Base-by-base conservation (phyloP, 2,888 invertebrate species). In the Plebejus argus region DNA sequence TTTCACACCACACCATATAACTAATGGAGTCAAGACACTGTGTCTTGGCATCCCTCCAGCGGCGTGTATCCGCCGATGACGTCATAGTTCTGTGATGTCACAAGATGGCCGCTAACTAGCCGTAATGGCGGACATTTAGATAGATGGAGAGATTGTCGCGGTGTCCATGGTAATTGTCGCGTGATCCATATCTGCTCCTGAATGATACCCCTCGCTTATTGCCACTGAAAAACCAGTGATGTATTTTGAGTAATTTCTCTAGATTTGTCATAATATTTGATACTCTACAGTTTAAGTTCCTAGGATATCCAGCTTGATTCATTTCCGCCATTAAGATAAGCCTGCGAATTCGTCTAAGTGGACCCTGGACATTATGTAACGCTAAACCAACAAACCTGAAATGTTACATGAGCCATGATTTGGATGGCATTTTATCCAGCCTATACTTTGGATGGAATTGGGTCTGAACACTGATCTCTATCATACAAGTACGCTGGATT, bases 71-170 rank as follows among this genome's bases (percentile, higher is more conserved):
- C 61, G 61, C 61, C 12, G 28, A 66, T 20, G 66, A 33, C 66
- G 66, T 33, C 66, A 66, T 23, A 66, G 66, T 28, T 3, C 20
- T 12, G 66, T 61, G 61, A 61, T 23, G 12, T 61, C 61, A 61
- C 66, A 66, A 66, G 66, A 66, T 66, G 66, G 66, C 66, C 66
- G 33, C 66, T 66, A 66, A 66, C 28, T 33, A 66, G 28, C 28
- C 28, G 28, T 28, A 66, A 66, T 66, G 28, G 18, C 28, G 28
- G 66, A 66, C 28, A 33, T 66, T 66, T 23, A 61, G 23, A 23
- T 23, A 23, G 12, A 23, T 23, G 61, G 23, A 61, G 12, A 61
- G 23, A 61, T 61, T 23, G 61, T 23, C 61, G 61, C 61, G 61
- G 61, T 61, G 61, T 23, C 61, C 23, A 61, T 23, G 61, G 20